Percentiles rank a stretch among this genome's conserved stretches.
These are phyloP conservation scores for Chloroceryle aenea DNA, from an alignment of 2,113 vertebrate genomes.

Conservation along the genomic window DNA sequence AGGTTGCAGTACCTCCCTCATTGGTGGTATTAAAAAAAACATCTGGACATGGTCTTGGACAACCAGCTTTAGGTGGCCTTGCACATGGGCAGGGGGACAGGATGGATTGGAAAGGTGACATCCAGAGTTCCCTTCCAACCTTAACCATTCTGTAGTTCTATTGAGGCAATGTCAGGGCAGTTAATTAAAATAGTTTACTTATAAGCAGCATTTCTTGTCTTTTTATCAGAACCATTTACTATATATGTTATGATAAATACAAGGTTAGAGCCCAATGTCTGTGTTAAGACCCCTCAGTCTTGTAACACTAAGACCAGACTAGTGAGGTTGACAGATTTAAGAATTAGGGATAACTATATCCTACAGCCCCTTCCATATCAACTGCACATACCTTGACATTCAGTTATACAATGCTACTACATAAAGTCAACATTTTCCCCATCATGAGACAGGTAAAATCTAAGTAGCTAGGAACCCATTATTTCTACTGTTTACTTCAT, in stretches of 20 bases:
- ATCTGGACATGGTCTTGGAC: background rate
- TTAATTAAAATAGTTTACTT: background rate
- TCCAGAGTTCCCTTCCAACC: background rate
- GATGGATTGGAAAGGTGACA: background rate
- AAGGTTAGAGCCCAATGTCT: background rate
- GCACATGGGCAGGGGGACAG: background rate
- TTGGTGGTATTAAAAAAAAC: background rate
- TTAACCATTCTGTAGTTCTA: background rate
- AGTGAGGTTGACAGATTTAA: background rate
- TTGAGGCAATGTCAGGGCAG: background rate
- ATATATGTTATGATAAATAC: background rate
- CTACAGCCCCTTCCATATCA: background rate
- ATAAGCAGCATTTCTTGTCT: background rate
- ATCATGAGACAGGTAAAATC: background rate
- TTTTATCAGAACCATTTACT: background rate
- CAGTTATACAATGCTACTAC: background rate
- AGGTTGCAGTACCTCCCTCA: background rate
- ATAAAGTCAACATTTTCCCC: rapidly evolving
- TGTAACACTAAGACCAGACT: background rate
- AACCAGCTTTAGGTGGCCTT: background rate
- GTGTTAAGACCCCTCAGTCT: background rate
- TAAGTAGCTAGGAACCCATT: background rate
- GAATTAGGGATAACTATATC: background rate
- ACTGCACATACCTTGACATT: rapidly evolving
- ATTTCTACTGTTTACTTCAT: background rate